Evolutionary conservation across 2,888 invertebrate genomes (phyloP).

Genomic region (Baronia brevicornis): DNA sequence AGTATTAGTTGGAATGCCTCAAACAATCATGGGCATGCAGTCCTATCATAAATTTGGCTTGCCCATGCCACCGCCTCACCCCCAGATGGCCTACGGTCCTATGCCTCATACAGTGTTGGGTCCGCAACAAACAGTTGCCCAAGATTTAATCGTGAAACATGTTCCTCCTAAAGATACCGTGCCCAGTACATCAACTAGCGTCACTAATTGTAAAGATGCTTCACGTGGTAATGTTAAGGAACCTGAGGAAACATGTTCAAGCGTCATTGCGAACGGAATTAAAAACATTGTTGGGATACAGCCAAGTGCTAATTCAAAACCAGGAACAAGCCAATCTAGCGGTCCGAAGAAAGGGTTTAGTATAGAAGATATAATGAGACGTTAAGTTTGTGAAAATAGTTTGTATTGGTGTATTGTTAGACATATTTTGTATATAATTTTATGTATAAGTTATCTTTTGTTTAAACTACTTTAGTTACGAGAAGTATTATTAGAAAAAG

Average conservation of each 20-base stretch:
- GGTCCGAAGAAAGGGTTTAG: conserved; percentile 89
- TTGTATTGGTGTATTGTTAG: conserved; percentile 20
- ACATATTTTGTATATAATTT: conserved; percentile 24
- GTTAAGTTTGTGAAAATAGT: conserved; percentile 60
- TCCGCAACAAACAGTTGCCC: conserved; percentile 69
- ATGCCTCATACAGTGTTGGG: conserved; percentile 55
- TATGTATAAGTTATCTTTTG: conserved; percentile 7
- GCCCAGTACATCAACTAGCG: conserved; percentile 53
- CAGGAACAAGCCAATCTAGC: conserved; percentile 73
- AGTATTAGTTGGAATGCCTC: conserved; percentile 54
- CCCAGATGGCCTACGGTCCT: conserved; percentile 58
- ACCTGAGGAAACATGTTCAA: conserved; percentile 44
- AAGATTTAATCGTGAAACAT: conserved; percentile 72
- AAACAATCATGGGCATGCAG: conserved; percentile 61
- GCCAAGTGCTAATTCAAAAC: conserved; percentile 61
- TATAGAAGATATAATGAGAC: conserved; percentile 93
- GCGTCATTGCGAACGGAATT: conserved; percentile 62
- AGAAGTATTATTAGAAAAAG: conserved; percentile 67
- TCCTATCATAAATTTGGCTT: conserved; percentile 66
- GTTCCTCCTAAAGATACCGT: conserved; percentile 63
- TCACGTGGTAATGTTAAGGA: conserved; percentile 36
- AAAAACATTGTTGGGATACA: conserved; percentile 72
- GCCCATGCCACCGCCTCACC: conserved; percentile 63
- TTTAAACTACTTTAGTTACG: conserved; percentile 21
- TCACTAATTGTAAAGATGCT: conserved; percentile 50